Conservation (phyloP, 2,797 vertebrate species). For the Gallinago nigripennis region DNA sequence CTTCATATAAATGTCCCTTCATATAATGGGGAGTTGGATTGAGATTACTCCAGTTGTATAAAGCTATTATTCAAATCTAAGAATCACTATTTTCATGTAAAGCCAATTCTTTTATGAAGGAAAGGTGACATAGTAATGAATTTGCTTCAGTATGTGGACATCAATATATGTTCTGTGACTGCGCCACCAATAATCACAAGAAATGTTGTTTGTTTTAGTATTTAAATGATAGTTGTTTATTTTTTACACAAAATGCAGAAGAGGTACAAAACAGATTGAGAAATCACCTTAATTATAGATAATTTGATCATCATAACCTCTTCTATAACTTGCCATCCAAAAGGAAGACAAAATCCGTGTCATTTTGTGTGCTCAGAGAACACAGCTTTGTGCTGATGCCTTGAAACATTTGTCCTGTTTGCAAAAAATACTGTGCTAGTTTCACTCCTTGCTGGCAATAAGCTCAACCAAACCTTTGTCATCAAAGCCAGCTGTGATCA, state of each 20-base stretch:
- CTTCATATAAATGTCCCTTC: too few relatives aligned
- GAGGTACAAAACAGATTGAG: not conserved
- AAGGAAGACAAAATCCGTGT: not conserved
- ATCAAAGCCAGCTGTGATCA: not conserved
- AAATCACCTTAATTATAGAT: not conserved
- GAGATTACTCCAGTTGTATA: not conserved
- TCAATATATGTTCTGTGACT: not conserved
- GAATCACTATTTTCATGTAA: not conserved
- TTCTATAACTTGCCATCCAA: not conserved
- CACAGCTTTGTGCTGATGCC: not conserved
- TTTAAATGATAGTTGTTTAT: not conserved
- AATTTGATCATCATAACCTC: not conserved
- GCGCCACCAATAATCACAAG: not conserved
- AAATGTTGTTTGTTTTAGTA: not conserved
- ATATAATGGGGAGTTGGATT: not conserved
- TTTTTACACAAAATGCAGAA: not conserved
- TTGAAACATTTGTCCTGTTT: not conserved
- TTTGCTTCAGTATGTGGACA: not conserved
- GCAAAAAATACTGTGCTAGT: not conserved
- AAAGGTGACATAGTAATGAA: not conserved
- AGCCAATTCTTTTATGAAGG: not conserved
- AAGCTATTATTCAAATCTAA: not conserved
- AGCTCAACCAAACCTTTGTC: not conserved
- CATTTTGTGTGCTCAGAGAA: not conserved
- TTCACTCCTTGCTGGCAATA: not conserved